Evolutionary conservation across 2,888 invertebrate species (phyloP).

Genomic region (Acleris cristana): DNA sequence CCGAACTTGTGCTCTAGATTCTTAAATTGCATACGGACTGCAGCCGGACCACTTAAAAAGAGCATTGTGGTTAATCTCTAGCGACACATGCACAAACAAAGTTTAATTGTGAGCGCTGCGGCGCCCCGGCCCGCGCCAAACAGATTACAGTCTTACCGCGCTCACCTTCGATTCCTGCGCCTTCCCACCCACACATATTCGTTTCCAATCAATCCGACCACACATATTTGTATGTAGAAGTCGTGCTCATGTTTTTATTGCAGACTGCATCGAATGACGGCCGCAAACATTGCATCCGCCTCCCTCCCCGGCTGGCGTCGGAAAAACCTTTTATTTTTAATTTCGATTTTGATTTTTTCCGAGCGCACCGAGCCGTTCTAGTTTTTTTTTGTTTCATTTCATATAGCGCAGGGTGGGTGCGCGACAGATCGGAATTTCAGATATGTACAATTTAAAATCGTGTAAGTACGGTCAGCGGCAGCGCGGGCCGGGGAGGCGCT

Average conservation of each 20-base stretch:
- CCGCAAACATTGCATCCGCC: slow-evolving; percentile 81
- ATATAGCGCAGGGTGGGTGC: slow-evolving; percentile 82
- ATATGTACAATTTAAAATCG: slow-evolving; percentile 85
- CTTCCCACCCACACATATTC: slow-evolving; percentile 74
- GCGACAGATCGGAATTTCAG: slow-evolving; percentile 84
- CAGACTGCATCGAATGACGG: slow-evolving; percentile 80
- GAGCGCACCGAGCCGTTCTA: slow-evolving; percentile 73
- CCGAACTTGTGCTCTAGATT: slow-evolving; percentile 68
- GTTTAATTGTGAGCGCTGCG: slow-evolving; percentile 79
- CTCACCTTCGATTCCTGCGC: slow-evolving; percentile 80
- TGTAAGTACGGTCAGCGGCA: slow-evolving; percentile 81
- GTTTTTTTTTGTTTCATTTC: slow-evolving; percentile 84
- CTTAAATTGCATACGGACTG: slow-evolving; percentile 79
- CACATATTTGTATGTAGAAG: slow-evolving; percentile 81
- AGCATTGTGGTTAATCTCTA: slow-evolving; percentile 81
- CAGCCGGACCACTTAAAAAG: slow-evolving; percentile 80
- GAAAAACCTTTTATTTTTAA: slow-evolving; percentile 81
- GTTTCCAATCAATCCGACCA: slow-evolving; percentile 82
- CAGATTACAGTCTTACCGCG: slow-evolving; percentile 82
- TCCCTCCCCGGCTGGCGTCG: slow-evolving; percentile 66
- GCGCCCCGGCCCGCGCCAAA: slow-evolving; percentile 71
- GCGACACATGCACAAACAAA: slow-evolving; percentile 83
- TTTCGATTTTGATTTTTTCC: slow-evolving; percentile 84
- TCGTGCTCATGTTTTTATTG: slow-evolving; percentile 78
- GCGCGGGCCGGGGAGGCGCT: slow-evolving; percentile 53